Evolutionary conservation across 2,113 vertebrate genomes (phyloP).

Genomic region (Misgurnus anguillicaudatus): DNA sequence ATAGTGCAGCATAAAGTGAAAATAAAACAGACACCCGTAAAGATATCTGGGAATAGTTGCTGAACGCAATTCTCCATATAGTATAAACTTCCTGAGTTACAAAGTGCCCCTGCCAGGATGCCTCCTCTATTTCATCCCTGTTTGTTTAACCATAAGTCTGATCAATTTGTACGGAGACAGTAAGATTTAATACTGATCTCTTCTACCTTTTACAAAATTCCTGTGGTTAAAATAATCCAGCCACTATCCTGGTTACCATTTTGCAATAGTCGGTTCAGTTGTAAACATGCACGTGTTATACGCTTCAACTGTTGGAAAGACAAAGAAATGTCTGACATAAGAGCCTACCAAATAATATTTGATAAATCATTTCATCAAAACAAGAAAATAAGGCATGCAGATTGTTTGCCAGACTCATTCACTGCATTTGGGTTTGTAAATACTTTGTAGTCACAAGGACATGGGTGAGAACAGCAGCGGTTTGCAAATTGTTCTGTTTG

Average conservation of each 20-base stretch:
- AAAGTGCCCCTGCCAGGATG: conserved; percentile 41
- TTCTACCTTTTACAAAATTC: conserved; percentile 42
- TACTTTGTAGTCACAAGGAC: conserved; percentile 38
- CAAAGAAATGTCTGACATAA: background rate
- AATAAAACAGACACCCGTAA: conserved; percentile 46
- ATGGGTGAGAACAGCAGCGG: conserved; percentile 55
- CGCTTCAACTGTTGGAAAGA: conserved; percentile 1
- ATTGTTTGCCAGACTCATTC: background rate
- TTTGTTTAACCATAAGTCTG: conserved; percentile 47
- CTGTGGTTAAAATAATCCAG: conserved; percentile 44
- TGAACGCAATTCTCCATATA: conserved; percentile 37
- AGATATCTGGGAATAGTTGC: conserved; percentile 27
- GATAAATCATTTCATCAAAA: background rate
- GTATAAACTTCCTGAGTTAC: conserved; percentile 19
- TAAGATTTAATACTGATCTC: conserved; percentile 31
- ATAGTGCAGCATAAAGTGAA: conserved; percentile 57
- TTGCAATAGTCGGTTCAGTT: conserved; percentile 34
- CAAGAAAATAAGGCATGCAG: background rate
- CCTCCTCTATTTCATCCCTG: conserved; percentile 35
- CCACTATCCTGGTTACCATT: conserved; percentile 28
- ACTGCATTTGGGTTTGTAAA: conserved; percentile 40
- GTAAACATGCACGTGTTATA: conserved; percentile 26
- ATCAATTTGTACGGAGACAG: conserved; percentile 42
- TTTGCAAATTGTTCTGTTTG: conserved; percentile 61
- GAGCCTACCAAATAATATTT: conserved; percentile 3